Evolutionary conservation across 2,888 invertebrate species (phyloP), one percentile per base, ranked within the genome.

Genomic region (Lysandra coridon): DNA sequence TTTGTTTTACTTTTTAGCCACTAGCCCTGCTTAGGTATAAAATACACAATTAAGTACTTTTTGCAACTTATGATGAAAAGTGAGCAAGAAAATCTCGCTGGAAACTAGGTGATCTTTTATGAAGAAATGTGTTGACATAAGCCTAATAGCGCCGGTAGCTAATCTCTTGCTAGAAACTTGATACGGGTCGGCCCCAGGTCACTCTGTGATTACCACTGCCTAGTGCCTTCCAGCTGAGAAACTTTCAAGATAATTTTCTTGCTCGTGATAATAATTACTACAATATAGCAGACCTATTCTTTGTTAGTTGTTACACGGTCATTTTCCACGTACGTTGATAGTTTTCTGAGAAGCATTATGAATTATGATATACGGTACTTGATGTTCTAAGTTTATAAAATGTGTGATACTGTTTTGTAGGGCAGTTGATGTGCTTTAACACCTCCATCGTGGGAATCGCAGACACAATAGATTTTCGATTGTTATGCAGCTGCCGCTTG

Each of bases 131-230:
- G 76, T 76, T 76, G 76, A 76, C 57, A 57, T 76, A 76, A 76
- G 76, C 76, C 76, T 76, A 76, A 76, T 76, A 53, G 76, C 23
- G 53, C 53, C 76, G 49, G 76, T 53, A 76, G 76, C 81, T 78
- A 80, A 79, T 73, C 80, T 80, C 74, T 69, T 79, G 78, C 79
- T 80, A 80, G 82, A 79, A 82, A 82, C 81, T 69, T 73, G 78
- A 82, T 81, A 82, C 80, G 78, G 80, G 80, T 81, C 80, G 79
- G 77, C 78, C 79, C 62, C 79, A 80, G 81, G 80, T 81, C 81
- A 80, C 57, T 57, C 78, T 69, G 80, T 80, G 76, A 75, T 75
- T 75, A 75, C 49, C 49, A 73, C 37, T 73, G 30, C 37, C 69
- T 44, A 3, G 5, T 40, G 40, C 40, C 74, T 74, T 74, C 40